Evolutionary conservation across 2,113 vertebrate genomes (phyloP), one percentile per base, ranked within the genome.

Genomic region (Ia io): DNA sequence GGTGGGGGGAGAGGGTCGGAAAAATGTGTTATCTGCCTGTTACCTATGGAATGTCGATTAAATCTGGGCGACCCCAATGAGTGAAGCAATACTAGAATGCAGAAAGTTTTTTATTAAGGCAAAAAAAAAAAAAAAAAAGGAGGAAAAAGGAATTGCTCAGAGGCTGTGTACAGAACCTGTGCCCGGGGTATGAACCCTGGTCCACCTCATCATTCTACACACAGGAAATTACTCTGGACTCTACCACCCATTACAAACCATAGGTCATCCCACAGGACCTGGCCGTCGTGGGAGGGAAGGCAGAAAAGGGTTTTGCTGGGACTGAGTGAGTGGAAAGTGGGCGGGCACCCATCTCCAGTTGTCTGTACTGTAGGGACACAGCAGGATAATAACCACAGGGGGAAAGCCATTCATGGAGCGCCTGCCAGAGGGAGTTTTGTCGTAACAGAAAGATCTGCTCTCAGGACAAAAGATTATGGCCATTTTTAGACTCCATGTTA

Each of bases 401-500:
- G 37, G 69, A 49, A 88, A 76, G 20, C 71, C 47, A 37, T 78
- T 84, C 63, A 13, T 3, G n/a, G 70, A 37, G 25, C 18, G 18
- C n/a, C 37, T 89, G 80, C 40, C 37, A 9, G 9, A 25, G 13
- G n/a, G 59, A 87, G 20, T 53, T 49, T 67, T 51, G 85, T 92
- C 40, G 28, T 56, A 71, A 79, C 18, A 13, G 47, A 82, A 80
- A 59, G 20, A 80, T 82, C 84, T 90, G 51, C 37, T 88, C 6
- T 63, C 25, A 35, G 42, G 22, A 90, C 74, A 63, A 80, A 73
- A 85, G 40, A 88, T 35, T 42, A 79, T 70, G n/a, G 47, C 42
- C 59, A 87, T 77, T 82, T 85, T 78, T 49, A 80, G 73, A 88
- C 42, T 74, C 49, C 67, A 35, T 86, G 70, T 94, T 53, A 93